Conservation (phyloP, 2,888 invertebrate genomes). For the Embidobia sp. region DNA sequence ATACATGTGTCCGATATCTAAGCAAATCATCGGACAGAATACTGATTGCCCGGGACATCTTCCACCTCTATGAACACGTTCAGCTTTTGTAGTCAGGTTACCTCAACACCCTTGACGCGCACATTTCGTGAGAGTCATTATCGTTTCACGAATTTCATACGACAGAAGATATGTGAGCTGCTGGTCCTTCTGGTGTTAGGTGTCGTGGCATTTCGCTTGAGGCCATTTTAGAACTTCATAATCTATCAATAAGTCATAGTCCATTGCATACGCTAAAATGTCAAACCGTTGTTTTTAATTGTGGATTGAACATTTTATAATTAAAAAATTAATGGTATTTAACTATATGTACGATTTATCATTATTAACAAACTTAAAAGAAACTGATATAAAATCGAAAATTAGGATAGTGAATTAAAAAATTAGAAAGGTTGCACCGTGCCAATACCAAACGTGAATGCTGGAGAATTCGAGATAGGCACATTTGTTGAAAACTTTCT, state of each 20-base stretch:
- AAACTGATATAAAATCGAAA: no score
- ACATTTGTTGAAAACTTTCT: no score
- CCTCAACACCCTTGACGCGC: constrained; percentile 54
- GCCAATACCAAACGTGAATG: no score
- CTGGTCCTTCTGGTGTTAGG: constrained; percentile 31
- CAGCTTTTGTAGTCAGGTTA: constrained; percentile 60
- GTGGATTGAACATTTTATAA: no score
- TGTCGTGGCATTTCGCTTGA: constrained; percentile 25
- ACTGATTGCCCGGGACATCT: constrained; percentile 57
- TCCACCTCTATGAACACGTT: constrained; percentile 50
- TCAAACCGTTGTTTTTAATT: no score
- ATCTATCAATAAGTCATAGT: constrained; percentile 36
- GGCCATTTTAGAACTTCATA: constrained; percentile 26
- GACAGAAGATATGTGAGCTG: constrained; percentile 22
- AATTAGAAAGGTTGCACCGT: no score
- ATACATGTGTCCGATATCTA: constrained; percentile 61
- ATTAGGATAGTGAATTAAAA: no score
- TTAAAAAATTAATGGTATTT: no score
- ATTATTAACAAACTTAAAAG: no score
- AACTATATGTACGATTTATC: no score
- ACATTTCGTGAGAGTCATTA: constrained; percentile 49
- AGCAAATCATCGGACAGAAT: constrained; percentile 58
- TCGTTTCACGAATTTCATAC: constrained; percentile 40
- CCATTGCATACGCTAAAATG: no score
- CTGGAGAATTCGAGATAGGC: no score